Evolutionary conservation across 1,140 invertebrate genomes (phyloP).

Genomic region (Trichonephila inaurata): DNA sequence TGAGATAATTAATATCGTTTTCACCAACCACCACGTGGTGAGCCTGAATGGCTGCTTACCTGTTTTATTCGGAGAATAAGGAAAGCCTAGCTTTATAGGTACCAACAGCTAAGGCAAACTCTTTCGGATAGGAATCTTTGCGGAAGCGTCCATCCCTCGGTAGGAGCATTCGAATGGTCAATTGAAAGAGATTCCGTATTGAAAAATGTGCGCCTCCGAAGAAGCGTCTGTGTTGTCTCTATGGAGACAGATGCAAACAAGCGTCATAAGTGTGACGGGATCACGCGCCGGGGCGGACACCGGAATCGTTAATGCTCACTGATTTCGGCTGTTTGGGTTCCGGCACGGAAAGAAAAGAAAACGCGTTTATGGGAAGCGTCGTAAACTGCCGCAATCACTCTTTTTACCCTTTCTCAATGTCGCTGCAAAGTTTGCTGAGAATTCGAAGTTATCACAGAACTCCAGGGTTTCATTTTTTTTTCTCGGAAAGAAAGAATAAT

Average conservation of each 20-base stretch:
- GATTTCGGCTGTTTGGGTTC: conserved; percentile 26
- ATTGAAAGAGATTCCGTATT: neutral
- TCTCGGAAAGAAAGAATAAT: too few relatives aligned
- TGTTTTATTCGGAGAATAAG: neutral
- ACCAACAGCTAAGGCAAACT: neutral
- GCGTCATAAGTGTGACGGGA: conserved; percentile 64
- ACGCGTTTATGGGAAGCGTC: neutral
- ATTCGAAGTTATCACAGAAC: too few relatives aligned
- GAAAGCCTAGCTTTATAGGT: neutral
- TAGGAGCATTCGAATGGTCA: too few relatives aligned
- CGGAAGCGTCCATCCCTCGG: neutral
- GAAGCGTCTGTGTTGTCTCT: conserved; percentile 27
- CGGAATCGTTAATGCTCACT: neutral
- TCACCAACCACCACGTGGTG: neutral
- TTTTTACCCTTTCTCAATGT: too few relatives aligned
- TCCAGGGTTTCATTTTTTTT: too few relatives aligned
- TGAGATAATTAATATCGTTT: too few relatives aligned
- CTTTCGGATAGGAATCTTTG: neutral
- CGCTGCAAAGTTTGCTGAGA: too few relatives aligned
- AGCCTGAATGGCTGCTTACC: neutral
- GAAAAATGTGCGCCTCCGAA: neutral
- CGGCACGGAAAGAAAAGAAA: conserved; percentile 19
- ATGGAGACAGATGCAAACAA: conserved; percentile 65
- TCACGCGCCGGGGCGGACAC: conserved; percentile 51
- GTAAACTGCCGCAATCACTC: too few relatives aligned